Conservation (phyloP, 2,888 invertebrate species). For the Limnephilus auricula region DNA sequence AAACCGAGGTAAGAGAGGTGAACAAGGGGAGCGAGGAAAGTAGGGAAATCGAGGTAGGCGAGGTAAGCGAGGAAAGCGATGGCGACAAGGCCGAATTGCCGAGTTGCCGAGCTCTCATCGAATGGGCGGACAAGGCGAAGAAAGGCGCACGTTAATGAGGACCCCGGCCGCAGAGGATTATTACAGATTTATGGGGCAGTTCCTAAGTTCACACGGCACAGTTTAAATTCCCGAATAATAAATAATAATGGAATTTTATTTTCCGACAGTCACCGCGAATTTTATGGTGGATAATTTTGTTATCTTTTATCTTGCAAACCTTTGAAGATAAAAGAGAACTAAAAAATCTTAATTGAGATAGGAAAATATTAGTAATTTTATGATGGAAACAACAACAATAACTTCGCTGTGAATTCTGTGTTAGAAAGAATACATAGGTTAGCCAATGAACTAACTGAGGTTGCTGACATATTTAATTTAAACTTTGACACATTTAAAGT, state of each 20-base stretch:
- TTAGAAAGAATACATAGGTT: too few relatives aligned
- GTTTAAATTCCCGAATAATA: neutral
- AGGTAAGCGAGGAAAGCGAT: constrained; percentile 1
- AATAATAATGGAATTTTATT: neutral
- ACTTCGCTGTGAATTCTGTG: too few relatives aligned
- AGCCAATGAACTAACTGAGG: too few relatives aligned
- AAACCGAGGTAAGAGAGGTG: too few relatives aligned
- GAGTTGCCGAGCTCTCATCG: constrained; percentile 1
- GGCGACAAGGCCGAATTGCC: neutral
- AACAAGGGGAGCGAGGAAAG: too few relatives aligned
- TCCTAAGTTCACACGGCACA: neutral
- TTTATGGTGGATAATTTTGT: neutral
- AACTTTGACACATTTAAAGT: too few relatives aligned
- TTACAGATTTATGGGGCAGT: constrained; percentile 28
- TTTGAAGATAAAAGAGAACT: neutral
- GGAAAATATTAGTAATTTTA: neutral
- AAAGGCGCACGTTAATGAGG: constrained; percentile 21
- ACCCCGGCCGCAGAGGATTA: constrained; percentile 10
- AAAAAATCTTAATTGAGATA: too few relatives aligned
- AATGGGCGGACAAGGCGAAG: constrained; percentile 25
- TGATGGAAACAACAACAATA: too few relatives aligned
- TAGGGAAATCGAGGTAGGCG: neutral
- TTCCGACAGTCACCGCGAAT: neutral
- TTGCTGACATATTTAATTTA: too few relatives aligned
- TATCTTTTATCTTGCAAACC: neutral